Conservation (phyloP, 2,888 invertebrate genomes). For the Aproaerema taeniolella region DNA sequence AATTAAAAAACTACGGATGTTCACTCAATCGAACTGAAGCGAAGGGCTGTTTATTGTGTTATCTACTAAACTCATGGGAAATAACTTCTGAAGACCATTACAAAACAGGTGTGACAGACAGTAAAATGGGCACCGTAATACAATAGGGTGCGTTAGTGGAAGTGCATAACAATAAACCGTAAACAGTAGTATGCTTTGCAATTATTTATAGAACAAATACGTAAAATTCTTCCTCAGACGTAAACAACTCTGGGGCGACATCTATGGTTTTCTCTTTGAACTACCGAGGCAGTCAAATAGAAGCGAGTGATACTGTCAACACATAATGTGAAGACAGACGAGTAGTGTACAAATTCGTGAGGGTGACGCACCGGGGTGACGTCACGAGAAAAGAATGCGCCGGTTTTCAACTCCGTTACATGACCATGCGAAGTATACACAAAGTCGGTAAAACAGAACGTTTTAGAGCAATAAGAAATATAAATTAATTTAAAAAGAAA, state of each 20-base stretch:
- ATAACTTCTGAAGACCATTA: conserved; percentile 22
- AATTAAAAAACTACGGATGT: conserved; percentile 59
- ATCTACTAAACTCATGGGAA: conserved; percentile 38
- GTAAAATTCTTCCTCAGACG: too few species aligned
- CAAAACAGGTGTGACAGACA: conserved; percentile 15
- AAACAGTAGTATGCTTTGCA: too few species aligned
- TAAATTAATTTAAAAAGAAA: too few species aligned
- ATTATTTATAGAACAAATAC: too few species aligned
- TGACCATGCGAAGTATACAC: conserved; percentile 27
- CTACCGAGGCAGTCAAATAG: background rate
- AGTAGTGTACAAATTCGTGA: conserved; percentile 23
- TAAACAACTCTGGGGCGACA: too few species aligned
- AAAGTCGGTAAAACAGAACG: conserved; percentile 21
- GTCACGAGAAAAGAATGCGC: conserved; percentile 66
- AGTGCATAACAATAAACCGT: too few species aligned
- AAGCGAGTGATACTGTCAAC: background rate
- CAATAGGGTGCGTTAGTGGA: too few species aligned
- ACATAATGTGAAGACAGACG: background rate
- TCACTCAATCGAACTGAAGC: conserved; percentile 34
- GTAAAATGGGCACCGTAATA: conserved; percentile 2
- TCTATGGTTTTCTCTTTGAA: background rate
- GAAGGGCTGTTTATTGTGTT: conserved; percentile 35
- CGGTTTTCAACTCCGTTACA: conserved; percentile 57
- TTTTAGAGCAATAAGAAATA: background rate
- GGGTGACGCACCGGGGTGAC: conserved; percentile 51